Evolutionary conservation across 2,113 vertebrate genomes (phyloP), one percentile per base, ranked within the genome.

Genomic region (Petrocephalus zakoni): DNA sequence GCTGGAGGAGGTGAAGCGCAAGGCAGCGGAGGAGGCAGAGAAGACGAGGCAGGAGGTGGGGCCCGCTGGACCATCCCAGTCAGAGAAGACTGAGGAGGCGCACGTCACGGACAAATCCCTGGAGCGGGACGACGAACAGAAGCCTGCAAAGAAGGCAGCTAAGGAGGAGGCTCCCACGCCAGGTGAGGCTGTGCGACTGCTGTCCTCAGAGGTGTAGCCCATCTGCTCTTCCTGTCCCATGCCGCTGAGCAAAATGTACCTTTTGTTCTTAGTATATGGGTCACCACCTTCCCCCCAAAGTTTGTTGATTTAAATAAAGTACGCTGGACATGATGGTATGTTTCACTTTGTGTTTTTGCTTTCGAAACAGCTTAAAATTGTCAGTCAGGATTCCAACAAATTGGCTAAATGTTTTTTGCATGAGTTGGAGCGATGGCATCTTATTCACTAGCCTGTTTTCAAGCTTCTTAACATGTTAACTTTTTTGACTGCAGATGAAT

Each of bases 41-140:
- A 96, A 94, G 89, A 91, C 92, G 88, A 96, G 94, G 90, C 93
- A 84, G 89, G 96, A 96, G 9, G 52, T 53, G 37, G 97, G 96
- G 89, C 82, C 55, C 10, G 92, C 89, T 86, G 93, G 91, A 88
- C 92, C 90, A 47, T 89, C 89, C 89, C 95, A 95, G 87, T 75
- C 88, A 46, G 95, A 96, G 6, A 94, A 88, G 51, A 92, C 88
- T 81, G 92, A 85, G 0, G 82, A 90, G 0, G 89, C 92, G 64
- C 93, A 93, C 17, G 22, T 91, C 11, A 92, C 91, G 58, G 93
- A 94, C 15, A 90, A 92, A 42, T 21, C 88, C 7, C 84, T 90
- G 0, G 95, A 94, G 61, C 95, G 91, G 87, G 91, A 90, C 53
- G 84, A 25, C 10, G 93, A 92, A 0, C 91, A 93, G 90, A 93